Evolutionary conservation across 2,888 invertebrate genomes (phyloP), one percentile per base, ranked within the genome.

Genomic region (Steromphala cineraria): DNA sequence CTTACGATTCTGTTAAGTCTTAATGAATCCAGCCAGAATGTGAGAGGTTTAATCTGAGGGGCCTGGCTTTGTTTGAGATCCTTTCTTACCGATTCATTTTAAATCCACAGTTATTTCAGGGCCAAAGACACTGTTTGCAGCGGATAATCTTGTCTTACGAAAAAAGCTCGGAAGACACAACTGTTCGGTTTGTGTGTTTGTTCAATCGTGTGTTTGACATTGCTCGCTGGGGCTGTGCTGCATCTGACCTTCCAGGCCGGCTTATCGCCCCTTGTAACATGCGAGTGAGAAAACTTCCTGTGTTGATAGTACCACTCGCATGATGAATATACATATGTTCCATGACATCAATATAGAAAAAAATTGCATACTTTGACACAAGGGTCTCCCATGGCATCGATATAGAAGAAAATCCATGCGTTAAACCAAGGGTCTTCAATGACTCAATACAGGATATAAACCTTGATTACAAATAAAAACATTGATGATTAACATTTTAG

Each of bases 171-270:
- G 24, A 62, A 46, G 62, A 24, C 24, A 62, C 62, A 62, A 28
- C 21, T 17, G 28, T 62, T 24, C 62, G 28, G 15, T 62, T 28
- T 24, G 28, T 15, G 28, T 62, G 28, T 62, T 62, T 62, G 62
- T 62, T 62, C 17, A 62, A 62, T 62, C 62, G 62, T 62, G 62
- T 62, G 15, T 62, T 62, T 62, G 62, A 62, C 62, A 62, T 62
- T 62, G 62, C 28, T 28, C 24, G 17, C 3, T 62, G 28, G 62
- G 28, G 62, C 15, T 62, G 62, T 62, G 62, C 62, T 62, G 28
- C 28, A 62, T 62, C 28, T 62, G 28, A 62, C 62, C 62, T 36
- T 62, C 28, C 28, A 28, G 62, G 17, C 24, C 17, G 62, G 62
- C 15, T 62, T 62, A 62, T 62, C 62, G 28, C 28, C 8, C 1